Base-by-base conservation (phyloP, 2,113 vertebrate genomes). In the mouse (Mus musculus) region DNA sequence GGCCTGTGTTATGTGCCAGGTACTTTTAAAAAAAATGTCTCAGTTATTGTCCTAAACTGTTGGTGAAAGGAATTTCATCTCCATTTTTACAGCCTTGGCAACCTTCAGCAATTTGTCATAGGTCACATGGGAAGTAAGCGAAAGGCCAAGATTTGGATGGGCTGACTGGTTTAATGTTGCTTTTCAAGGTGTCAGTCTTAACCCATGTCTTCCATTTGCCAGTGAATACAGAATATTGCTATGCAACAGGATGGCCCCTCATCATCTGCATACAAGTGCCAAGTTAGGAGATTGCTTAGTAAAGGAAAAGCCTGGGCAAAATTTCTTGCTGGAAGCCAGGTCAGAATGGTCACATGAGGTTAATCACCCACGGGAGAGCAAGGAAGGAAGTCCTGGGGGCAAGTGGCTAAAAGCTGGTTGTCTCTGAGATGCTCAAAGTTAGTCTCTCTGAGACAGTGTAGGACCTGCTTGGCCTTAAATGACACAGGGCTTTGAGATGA, bases 61-160 rank as follows among this genome's bases (percentile, higher is more conserved):
- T n/a, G 11, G 22, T 85, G 59, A 85, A 88, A 95, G 49, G 89
- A 13, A 80, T 93, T 93, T 92, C 75, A 75, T 91, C 49, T 49
- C 39, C 5, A 14, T 61, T 95, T 65, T 95, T 94, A 85, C 8
- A 92, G 39, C 36, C n/a, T 88, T 87, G 65, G 80, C 39, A 73
- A 69, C 33, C 30, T 91, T 82, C 81, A 89, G 17, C 69, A 80
- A 80, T 94, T 89, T 94, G 91, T 93, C 36, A 81, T 3, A 14
- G 33, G n/a, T 88, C 71, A 61, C 30, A 49, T 69, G 82, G 77
- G 54, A 81, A 91, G 59, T 71, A 91, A 93, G 12, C 24, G 73
- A 13, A 65, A 94, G 46, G 36, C 39, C 20, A 67, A 67, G n/a
- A 76, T 88, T 86, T 13, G 20, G 88, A 63, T 2, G 1, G 56